These are phyloP conservation scores for Drosophila lacteicornis DNA, from an alignment of 1,140 invertebrate species.

Conservation along the genomic window DNA sequence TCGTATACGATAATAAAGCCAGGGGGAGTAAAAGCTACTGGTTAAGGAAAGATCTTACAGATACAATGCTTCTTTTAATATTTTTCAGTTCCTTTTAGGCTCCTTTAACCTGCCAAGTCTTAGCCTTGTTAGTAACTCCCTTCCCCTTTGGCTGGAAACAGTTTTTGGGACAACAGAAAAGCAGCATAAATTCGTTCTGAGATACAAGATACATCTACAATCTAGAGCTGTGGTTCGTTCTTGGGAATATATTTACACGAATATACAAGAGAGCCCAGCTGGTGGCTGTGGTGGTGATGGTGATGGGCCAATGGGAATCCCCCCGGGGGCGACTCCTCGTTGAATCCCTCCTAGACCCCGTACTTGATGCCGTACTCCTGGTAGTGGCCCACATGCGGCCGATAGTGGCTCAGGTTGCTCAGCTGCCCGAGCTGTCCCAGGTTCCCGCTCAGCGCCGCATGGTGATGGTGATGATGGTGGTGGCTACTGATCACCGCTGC, in stretches of 20 bases:
- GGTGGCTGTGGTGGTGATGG: slow-evolving; percentile 4
- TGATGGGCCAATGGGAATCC: slow-evolving; percentile 6
- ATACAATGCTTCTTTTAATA: no score
- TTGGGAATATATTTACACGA: slow-evolving; percentile 76
- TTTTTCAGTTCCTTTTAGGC: no score
- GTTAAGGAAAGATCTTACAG: neutral
- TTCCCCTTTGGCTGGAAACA: neutral
- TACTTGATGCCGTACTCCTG: slow-evolving; percentile 85
- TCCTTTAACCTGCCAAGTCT: no score
- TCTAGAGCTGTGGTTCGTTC: slow-evolving; percentile 68
- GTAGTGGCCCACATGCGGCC: slow-evolving; percentile 83
- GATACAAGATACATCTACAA: slow-evolving; percentile 59
- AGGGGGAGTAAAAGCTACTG: neutral
- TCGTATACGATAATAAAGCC: slow-evolving; percentile 51
- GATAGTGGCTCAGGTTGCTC: slow-evolving; percentile 81
- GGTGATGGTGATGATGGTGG: slow-evolving; percentile 82
- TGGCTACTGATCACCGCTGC: slow-evolving; percentile 75
- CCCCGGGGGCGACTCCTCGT: slow-evolving; percentile 11
- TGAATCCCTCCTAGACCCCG: slow-evolving; percentile 67
- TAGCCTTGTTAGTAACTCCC: neutral
- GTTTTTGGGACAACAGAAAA: slow-evolving; percentile 15
- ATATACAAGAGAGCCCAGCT: slow-evolving; percentile 81
- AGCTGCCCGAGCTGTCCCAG: slow-evolving; percentile 77
- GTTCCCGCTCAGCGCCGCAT: slow-evolving; percentile 80
- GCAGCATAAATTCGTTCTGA: slow-evolving; percentile 19